Percentiles rank a stretch among this genome's conserved stretches.
phyloP scores from a whole-genome alignment of 2,797 vertebrate genomes.

The Parotocinclus haroldoi region DNA sequence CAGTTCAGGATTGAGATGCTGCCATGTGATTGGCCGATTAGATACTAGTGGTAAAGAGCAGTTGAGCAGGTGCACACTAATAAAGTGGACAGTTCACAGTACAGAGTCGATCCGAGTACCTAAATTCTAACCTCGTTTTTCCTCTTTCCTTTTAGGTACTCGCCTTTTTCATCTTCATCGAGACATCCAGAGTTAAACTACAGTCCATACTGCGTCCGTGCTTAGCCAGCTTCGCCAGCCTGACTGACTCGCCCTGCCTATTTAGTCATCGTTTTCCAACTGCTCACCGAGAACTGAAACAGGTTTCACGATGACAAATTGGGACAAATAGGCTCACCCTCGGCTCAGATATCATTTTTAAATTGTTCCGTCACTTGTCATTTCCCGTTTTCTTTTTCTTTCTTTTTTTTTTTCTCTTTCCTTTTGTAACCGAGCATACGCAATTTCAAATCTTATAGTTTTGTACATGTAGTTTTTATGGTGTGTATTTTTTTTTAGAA shows the following conservation, averaged over 20 bases:
- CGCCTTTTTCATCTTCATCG: conserved; percentile 27
- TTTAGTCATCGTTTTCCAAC: no score
- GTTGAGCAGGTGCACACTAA: no score
- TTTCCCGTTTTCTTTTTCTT: no score
- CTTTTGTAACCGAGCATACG: no score
- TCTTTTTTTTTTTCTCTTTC: no score
- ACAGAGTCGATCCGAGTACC: no score
- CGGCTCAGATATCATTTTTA: conserved; percentile 17
- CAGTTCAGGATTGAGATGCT: no score
- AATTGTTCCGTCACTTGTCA: conserved; percentile 45
- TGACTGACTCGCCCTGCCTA: neutral
- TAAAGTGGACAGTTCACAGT: no score
- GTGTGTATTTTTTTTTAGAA: conserved; percentile 74
- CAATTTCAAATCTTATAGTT: conserved; percentile 78
- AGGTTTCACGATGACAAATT: neutral
- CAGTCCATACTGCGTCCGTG: conserved; percentile 28
- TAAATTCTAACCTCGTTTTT: no score
- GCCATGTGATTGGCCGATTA: no score
- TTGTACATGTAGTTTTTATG: conserved; percentile 86
- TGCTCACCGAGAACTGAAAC: no score
- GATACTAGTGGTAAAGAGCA: no score
- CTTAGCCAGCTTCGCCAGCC: conserved; percentile 18
- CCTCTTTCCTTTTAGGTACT: conserved; percentile 35
- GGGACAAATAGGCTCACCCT: neutral
- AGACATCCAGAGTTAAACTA: conserved; percentile 23